phyloP scores from a whole-genome alignment of 2,888 invertebrate species.

The Gastrophysa polygoni region DNA sequence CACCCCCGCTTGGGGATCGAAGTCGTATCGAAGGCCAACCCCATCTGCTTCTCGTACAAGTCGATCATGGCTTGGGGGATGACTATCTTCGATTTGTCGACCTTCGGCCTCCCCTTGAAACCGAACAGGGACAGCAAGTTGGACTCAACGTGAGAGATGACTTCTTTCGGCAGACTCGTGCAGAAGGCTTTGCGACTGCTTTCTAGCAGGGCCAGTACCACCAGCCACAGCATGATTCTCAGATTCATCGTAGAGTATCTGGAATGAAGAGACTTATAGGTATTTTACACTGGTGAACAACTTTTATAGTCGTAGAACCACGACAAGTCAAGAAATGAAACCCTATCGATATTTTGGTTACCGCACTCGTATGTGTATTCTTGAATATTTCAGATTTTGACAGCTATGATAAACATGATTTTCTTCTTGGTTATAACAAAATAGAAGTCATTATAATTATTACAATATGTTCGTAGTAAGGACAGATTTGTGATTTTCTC shows the following conservation, averaged over 20 bases:
- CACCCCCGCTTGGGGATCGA: conserved; percentile 71
- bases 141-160: conserved; percentile 62
- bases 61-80: conserved; percentile 83
- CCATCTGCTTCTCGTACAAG: conserved; percentile 74
- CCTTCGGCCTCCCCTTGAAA: conserved; percentile 62
- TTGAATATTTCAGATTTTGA: too few species aligned
- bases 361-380: too few species aligned
- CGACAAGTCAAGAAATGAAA: too few species aligned
- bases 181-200: conserved; percentile 39
- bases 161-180: conserved; percentile 49
- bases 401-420: too few species aligned
- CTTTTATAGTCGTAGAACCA: too few species aligned
- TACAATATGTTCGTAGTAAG: too few species aligned
- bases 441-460: too few species aligned
- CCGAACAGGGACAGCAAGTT: conserved; percentile 69
- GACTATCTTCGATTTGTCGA: conserved; percentile 60
- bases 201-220: conserved; percentile 41
- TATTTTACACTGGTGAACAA: background rate
- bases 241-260: conserved; percentile 40
- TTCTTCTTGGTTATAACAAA: too few species aligned
- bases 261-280: conserved; percentile 24
- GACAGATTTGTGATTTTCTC: too few species aligned
- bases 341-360: too few species aligned
- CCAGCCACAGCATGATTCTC: conserved; percentile 40
- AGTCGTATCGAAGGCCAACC: conserved; percentile 67